Conservation (phyloP, 2,113 vertebrate species). For the Noturus placidus region DNA sequence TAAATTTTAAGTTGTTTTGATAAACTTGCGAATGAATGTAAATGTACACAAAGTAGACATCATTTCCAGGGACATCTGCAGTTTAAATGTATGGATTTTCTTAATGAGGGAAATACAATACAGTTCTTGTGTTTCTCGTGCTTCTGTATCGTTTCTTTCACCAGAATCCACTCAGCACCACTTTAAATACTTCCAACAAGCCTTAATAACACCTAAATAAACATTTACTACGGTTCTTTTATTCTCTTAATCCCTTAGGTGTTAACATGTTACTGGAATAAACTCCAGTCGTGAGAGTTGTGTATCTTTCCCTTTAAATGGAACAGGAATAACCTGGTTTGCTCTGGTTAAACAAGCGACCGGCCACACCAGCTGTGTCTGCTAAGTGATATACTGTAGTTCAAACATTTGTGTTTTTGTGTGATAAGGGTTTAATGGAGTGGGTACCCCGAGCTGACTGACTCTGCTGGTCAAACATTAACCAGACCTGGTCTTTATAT, state of each 20-base stretch:
- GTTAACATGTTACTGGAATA: neutral
- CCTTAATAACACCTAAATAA: neutral
- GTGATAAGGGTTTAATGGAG: conserved; percentile 73
- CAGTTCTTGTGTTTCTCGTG: neutral
- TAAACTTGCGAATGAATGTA: neutral
- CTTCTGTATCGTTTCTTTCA: neutral
- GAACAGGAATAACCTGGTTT: conserved; percentile 61
- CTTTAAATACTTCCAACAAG: neutral
- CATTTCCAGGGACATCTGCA: neutral
- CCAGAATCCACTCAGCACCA: neutral
- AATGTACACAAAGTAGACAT: neutral
- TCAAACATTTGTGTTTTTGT: conserved; percentile 66
- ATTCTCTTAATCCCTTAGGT: neutral
- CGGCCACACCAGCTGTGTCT: conserved; percentile 67
- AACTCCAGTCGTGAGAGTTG: conserved; percentile 4
- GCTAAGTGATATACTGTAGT: conserved; percentile 58
- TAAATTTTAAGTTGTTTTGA: neutral
- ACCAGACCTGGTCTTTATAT: conserved; percentile 66
- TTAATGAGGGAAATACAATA: neutral
- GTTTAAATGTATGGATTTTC: neutral
- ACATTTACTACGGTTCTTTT: neutral
- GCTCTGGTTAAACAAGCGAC: conserved; percentile 57
- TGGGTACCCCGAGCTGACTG: conserved; percentile 68
- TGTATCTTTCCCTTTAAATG: conserved; percentile 49
- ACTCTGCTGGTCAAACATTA: conserved; percentile 71